These are phyloP conservation scores for Myotis yumanensis DNA, from an alignment of 2,113 vertebrate genomes.

Conservation along the genomic window DNA sequence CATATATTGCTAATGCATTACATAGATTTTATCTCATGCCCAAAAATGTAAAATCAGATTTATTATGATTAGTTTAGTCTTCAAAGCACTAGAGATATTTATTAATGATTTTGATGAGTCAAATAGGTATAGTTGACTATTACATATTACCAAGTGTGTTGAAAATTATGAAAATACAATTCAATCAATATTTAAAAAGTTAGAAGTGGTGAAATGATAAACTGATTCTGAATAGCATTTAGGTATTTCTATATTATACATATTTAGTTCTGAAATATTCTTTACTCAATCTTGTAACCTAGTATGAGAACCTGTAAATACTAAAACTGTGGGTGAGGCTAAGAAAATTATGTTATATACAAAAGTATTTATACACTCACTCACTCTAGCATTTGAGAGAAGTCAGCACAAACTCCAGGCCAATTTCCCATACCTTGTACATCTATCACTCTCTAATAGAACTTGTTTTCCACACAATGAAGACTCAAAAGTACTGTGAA, in stretches of 20 bases:
- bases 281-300: background rate
- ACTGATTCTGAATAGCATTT: background rate
- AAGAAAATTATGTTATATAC: background rate
- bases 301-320: background rate
- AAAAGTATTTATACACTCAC: background rate
- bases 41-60: slow-evolving; percentile 31
- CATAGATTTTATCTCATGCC: background rate
- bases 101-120: background rate
- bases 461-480: background rate
- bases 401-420: background rate
- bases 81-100: background rate
- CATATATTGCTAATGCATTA: background rate
- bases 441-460: background rate
- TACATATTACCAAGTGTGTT: background rate
- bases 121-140: background rate
- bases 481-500: background rate
- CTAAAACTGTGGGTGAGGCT: background rate
- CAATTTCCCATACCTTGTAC: background rate
- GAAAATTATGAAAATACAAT: slow-evolving; percentile 25
- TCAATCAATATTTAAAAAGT: background rate
- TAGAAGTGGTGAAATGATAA: background rate
- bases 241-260: background rate
- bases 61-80: slow-evolving; percentile 10
- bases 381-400: background rate
- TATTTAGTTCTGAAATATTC: slow-evolving; percentile 14